Conservation (phyloP, 2,888 invertebrate genomes). For the Heteropelma amictum region DNA sequence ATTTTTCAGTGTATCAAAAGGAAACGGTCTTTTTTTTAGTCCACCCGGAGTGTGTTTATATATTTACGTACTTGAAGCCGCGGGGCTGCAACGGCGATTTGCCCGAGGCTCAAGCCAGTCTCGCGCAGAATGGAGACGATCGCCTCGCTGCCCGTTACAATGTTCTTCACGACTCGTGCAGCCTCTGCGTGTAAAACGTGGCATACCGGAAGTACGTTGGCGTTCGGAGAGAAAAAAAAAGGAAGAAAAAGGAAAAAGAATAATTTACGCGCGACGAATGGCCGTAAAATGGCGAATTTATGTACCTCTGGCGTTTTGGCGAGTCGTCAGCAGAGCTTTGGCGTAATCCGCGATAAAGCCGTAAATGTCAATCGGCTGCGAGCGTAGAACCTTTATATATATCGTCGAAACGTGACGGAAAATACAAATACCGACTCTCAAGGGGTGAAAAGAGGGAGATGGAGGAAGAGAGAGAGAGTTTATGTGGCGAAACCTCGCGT, state of each 20-base stretch:
- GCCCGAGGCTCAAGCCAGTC: constrained; percentile 67
- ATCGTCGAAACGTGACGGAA: constrained; percentile 28
- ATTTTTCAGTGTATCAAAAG: too few species aligned
- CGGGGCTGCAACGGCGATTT: constrained; percentile 69
- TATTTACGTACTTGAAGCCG: constrained; percentile 61
- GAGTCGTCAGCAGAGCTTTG: constrained; percentile 82
- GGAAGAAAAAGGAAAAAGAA: neutral
- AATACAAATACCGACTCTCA: neutral
- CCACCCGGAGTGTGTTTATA: too few species aligned
- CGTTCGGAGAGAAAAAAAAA: neutral
- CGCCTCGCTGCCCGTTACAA: constrained; percentile 67
- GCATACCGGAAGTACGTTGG: too few species aligned
- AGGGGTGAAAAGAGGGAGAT: neutral
- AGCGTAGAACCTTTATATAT: constrained; percentile 85
- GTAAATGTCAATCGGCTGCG: constrained; percentile 83
- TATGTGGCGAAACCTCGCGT: constrained; percentile 78
- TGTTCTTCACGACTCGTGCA: constrained; percentile 68
- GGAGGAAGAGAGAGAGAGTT: neutral
- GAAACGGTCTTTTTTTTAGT: too few species aligned
- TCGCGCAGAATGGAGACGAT: constrained; percentile 67
- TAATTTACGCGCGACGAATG: too few species aligned
- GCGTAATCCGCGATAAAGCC: constrained; percentile 85
- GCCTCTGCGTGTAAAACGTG: constrained; percentile 67
- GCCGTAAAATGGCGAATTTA: neutral
- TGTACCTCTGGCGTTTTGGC: constrained; percentile 80